Conservation (phyloP, 64 coral and sea anemone genomes). For the Stichodactyla mertensii region DNA sequence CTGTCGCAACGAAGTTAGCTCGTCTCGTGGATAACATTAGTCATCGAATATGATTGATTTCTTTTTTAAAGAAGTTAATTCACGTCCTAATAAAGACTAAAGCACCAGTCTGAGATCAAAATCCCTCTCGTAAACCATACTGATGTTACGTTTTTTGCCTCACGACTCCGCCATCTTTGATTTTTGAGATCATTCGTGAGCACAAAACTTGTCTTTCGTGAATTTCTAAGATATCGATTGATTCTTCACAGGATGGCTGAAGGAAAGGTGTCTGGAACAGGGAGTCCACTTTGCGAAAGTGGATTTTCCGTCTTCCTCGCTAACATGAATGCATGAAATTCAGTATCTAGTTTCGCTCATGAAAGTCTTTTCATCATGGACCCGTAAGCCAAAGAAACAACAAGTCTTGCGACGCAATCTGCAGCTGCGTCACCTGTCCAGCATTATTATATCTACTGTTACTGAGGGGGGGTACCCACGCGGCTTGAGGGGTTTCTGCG, state of each 20-base stretch:
- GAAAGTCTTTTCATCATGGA: neutral
- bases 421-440: neutral
- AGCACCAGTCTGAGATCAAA: neutral
- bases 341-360: neutral
- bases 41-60: neutral
- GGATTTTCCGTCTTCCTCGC: neutral
- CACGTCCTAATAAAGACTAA: neutral
- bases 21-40: neutral
- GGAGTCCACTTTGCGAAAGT: too few species aligned
- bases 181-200: neutral
- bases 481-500: neutral
- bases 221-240: neutral
- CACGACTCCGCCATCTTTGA: neutral
- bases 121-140: neutral
- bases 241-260: too few species aligned
- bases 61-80: neutral
- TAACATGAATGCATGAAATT: neutral
- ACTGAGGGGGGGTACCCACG: slow-evolving; percentile 27
- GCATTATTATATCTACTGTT: neutral
- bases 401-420: slow-evolving; percentile 14
- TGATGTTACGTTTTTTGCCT: neutral
- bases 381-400: slow-evolving; percentile 30
- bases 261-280: neutral
- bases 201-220: neutral
- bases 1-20: too few species aligned